Conservation (phyloP, 1,140 invertebrate genomes). For the Heliconius nattereri region DNA sequence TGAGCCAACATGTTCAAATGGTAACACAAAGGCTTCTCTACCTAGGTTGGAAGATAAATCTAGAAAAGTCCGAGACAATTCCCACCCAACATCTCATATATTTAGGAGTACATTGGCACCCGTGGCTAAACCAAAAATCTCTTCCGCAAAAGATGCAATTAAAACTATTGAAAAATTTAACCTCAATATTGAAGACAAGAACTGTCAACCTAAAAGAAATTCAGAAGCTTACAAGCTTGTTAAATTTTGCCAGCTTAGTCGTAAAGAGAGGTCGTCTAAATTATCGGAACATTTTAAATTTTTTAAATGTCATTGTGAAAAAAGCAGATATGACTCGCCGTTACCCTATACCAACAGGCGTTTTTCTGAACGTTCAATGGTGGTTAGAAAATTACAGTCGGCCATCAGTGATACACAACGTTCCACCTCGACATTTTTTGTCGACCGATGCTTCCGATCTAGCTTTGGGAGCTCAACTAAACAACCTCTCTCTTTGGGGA, state of each 20-base stretch:
- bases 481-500: too few relatives aligned
- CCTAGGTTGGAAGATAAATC: constrained; percentile 21
- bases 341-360: constrained; percentile 10
- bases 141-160: constrained; percentile 11
- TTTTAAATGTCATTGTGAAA: too few relatives aligned
- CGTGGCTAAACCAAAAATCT: constrained; percentile 22
- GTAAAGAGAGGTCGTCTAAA: constrained; percentile 12
- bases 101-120: constrained; percentile 24
- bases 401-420: constrained; percentile 6
- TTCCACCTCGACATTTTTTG: background rate
- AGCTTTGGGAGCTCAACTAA: too few relatives aligned
- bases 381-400: background rate
- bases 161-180: constrained; percentile 4
- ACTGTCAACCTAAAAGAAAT: constrained; percentile 10
- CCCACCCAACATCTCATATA: constrained; percentile 15
- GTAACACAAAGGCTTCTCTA: constrained; percentile 11
- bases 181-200: background rate
- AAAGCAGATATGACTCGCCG: too few relatives aligned
- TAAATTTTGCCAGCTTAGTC: constrained; percentile 10
- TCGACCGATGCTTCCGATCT: too few relatives aligned
- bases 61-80: constrained; percentile 11
- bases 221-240: constrained; percentile 3
- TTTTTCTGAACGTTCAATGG: background rate
- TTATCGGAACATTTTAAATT: background rate
- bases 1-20: constrained; percentile 5